phyloP scores from a whole-genome alignment of 1,140 invertebrate species.

The Drosophila ironensis region DNA sequence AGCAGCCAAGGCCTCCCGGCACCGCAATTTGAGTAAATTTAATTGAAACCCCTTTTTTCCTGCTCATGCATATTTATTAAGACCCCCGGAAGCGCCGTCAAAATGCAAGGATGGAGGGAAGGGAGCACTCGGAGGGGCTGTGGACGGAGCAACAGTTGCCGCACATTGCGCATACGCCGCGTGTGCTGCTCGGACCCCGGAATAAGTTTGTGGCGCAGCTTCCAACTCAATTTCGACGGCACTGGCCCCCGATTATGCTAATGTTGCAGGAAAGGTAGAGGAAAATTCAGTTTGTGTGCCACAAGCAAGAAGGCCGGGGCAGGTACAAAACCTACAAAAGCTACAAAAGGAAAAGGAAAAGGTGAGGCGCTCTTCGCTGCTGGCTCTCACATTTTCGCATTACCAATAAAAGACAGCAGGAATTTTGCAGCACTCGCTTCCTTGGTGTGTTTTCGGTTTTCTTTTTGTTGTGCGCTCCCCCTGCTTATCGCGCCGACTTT shows the following conservation, averaged over 20 bases:
- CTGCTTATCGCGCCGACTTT: constrained; percentile 75
- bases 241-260: constrained; percentile 54
- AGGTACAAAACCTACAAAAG: background rate
- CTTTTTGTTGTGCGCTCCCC: background rate
- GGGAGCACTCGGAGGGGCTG: background rate
- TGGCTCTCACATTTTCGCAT: constrained; percentile 44
- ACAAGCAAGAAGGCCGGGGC: background rate
- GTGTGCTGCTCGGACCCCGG: constrained; percentile 10
- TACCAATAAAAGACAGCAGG: constrained; percentile 60
- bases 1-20: background rate
- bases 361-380: constrained; percentile 11
- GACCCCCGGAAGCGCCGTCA: no score
- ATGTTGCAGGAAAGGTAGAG: constrained; percentile 23
- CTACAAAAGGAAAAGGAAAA: background rate
- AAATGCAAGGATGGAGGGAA: no score
- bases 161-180: constrained; percentile 62
- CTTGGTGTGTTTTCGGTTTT: background rate
- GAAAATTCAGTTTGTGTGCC: constrained; percentile 11
- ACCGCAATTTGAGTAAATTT: constrained; percentile 72
- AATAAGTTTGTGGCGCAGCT: constrained; percentile 44
- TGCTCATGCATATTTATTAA: constrained; percentile 77
- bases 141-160: constrained; percentile 58
- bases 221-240: constrained; percentile 56
- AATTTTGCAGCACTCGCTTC: constrained; percentile 33
- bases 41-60: constrained; percentile 68